These are phyloP conservation scores for Lates calcarifer DNA, from an alignment of 2,113 vertebrate genomes.

Conservation along the genomic window DNA sequence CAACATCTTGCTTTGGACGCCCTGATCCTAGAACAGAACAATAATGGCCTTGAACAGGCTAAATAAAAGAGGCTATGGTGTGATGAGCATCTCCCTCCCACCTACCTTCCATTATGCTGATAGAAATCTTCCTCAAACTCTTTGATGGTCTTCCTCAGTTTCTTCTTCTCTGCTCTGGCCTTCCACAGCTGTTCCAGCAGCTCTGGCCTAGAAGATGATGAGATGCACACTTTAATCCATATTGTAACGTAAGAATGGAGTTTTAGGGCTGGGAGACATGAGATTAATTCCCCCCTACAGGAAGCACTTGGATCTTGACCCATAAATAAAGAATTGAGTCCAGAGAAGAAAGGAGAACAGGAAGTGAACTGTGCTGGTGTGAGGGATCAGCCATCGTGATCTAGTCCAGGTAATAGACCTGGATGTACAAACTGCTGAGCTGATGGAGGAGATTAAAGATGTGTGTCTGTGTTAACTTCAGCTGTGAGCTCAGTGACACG, in stretches of 20 bases:
- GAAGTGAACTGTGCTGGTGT: constrained; percentile 20
- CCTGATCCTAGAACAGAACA: too few relatives aligned
- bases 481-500: neutral
- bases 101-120: constrained; percentile 96
- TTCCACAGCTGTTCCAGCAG: constrained; percentile 99
- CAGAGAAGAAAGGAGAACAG: constrained; percentile 1
- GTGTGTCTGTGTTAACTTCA: constrained; percentile 14
- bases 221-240: constrained; percentile 18
- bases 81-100: constrained; percentile 13
- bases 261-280: too few relatives aligned
- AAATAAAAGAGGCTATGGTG: neutral
- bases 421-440: constrained; percentile 24
- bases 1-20: too few relatives aligned
- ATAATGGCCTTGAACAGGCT: too few relatives aligned
- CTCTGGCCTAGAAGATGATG: constrained; percentile 91
- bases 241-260: neutral
- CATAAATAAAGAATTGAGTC: neutral
- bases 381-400: constrained; percentile 19
- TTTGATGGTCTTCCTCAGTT: constrained; percentile 92
- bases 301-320: neutral
- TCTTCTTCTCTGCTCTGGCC: constrained; percentile 96
- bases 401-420: neutral
- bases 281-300: neutral
- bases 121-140: constrained; percentile 98
- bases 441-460: constrained; percentile 1